Conservation (phyloP, 2,797 vertebrate species). For the Muraenolepis orangiensis region DNA sequence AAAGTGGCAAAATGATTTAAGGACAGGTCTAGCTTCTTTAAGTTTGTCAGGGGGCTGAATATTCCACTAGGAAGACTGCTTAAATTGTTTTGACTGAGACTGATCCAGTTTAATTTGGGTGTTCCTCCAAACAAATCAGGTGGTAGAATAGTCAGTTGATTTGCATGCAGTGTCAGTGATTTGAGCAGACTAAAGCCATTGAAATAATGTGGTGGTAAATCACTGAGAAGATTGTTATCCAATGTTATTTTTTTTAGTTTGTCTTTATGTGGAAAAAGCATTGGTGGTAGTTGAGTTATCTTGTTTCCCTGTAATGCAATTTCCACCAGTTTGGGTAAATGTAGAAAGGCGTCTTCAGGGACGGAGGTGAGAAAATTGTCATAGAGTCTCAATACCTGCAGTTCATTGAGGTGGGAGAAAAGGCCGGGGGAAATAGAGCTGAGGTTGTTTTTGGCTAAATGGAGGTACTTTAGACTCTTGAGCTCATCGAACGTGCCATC, state of each 20-base stretch:
- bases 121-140: slow-evolving; percentile 64
- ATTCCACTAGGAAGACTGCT: slow-evolving; percentile 64
- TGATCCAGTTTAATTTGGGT: slow-evolving; percentile 58
- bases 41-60: slow-evolving; percentile 66
- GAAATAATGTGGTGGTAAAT: slow-evolving; percentile 67
- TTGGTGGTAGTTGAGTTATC: slow-evolving; percentile 60
- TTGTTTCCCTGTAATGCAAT: slow-evolving; percentile 65
- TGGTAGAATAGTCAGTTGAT: slow-evolving; percentile 65
- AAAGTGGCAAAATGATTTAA: slow-evolving; percentile 67
- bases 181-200: slow-evolving; percentile 68
- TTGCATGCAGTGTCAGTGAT: slow-evolving; percentile 64
- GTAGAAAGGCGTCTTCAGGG: slow-evolving; percentile 68
- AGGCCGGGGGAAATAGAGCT: slow-evolving; percentile 43
- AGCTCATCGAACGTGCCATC: slow-evolving; percentile 75
- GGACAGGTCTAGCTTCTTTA: slow-evolving; percentile 71
- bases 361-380: slow-evolving; percentile 72
- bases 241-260: slow-evolving; percentile 68
- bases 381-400: slow-evolving; percentile 68
- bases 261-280: slow-evolving; percentile 68
- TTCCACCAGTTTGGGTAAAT: slow-evolving; percentile 65
- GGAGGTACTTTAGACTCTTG: slow-evolving; percentile 57
- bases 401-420: slow-evolving; percentile 69
- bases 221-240: slow-evolving; percentile 68
- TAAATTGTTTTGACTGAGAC: slow-evolving; percentile 72
- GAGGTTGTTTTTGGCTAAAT: slow-evolving; percentile 75